Evolutionary conservation across 2,888 invertebrate species (phyloP).

Genomic region (Copidosoma aretas): DNA sequence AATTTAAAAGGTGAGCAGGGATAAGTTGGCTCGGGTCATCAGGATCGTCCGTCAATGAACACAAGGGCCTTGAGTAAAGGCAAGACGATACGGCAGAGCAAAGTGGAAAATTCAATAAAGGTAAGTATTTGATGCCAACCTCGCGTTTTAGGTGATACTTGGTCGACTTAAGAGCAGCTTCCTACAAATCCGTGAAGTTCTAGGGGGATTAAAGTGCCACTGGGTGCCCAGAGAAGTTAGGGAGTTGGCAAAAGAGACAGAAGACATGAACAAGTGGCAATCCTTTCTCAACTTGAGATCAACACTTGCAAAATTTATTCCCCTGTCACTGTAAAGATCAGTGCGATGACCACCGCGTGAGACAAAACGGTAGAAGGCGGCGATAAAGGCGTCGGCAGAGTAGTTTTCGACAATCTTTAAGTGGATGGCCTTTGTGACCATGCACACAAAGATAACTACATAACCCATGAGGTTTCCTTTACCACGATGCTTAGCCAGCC

Average conservation of each 20-base stretch:
- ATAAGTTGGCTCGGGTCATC: background rate
- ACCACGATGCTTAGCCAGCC: conserved; percentile 27
- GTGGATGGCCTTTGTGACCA: conserved; percentile 45
- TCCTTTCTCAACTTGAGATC: conserved; percentile 12
- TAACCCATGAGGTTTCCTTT: conserved; percentile 40
- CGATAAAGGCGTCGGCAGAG: conserved; percentile 41
- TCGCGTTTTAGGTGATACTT: conserved; percentile 2
- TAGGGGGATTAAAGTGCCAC: too few relatives aligned
- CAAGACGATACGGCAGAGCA: background rate
- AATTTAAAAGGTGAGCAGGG: background rate
- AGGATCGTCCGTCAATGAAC: background rate
- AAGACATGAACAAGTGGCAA: background rate
- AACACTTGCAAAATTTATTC: conserved; percentile 46
- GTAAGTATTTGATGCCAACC: background rate
- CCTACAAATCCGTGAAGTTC: too few relatives aligned
- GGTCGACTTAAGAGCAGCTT: background rate
- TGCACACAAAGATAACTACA: conserved; percentile 45
- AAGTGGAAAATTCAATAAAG: background rate
- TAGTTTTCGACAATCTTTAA: conserved; percentile 43
- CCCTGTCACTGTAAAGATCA: conserved; percentile 45
- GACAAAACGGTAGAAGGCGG: conserved; percentile 40
- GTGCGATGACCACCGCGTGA: conserved; percentile 42
- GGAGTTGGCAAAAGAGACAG: too few relatives aligned
- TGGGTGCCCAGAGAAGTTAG: too few relatives aligned
- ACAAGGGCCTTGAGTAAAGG: background rate